Conservation (phyloP, 2,888 invertebrate genomes). For the Incurvaria masculella region DNA sequence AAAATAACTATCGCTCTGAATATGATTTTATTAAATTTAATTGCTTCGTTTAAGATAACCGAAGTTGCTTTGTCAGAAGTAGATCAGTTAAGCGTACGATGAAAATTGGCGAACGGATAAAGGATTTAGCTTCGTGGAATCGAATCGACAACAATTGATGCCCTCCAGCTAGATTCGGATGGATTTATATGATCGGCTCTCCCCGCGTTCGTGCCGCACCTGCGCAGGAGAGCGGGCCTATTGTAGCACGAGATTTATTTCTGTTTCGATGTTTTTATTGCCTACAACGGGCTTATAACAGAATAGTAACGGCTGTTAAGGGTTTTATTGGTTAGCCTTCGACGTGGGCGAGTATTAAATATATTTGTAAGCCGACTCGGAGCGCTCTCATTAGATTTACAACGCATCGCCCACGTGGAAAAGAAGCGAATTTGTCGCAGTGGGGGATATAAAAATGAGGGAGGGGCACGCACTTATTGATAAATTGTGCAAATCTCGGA, state of each 20-base stretch:
- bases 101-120: no score
- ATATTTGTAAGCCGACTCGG: conserved; percentile 46
- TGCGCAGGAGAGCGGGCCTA: conserved; percentile 18
- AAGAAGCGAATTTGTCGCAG: conserved; percentile 51
- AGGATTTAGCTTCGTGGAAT: no score
- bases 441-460: conserved; percentile 48
- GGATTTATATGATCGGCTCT: not conserved
- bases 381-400: conserved; percentile 32
- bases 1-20: no score
- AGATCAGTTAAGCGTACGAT: no score
- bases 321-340: conserved; percentile 57
- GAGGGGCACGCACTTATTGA: conserved; percentile 49
- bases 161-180: no score
- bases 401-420: conserved; percentile 45
- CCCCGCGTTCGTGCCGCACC: not conserved
- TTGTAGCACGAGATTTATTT: conserved; percentile 50
- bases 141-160: no score
- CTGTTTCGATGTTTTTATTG: conserved; percentile 52
- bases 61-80: no score
- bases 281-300: conserved; percentile 54
- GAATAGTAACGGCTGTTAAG: conserved; percentile 56
- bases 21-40: no score
- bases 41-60: no score
- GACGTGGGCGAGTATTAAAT: conserved; percentile 52
- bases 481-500: conserved; percentile 52